Base-by-base conservation (phyloP, 2,888 invertebrate genomes). In the Balanococcus diminutus region DNA sequence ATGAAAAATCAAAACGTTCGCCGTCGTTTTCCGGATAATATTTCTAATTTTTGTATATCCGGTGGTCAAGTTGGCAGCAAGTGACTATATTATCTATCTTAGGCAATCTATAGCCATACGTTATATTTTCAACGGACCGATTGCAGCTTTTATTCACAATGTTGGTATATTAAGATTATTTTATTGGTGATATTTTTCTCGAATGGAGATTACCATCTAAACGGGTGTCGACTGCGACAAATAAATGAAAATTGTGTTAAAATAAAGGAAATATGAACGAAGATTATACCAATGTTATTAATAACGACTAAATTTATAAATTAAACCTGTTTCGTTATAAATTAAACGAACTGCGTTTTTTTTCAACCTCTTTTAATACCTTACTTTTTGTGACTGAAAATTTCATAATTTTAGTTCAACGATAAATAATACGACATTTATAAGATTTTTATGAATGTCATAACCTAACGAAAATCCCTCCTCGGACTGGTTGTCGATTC, bases 251-350 rank as follows among this genome's bases (percentile, higher is more conserved):
- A 79, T 36, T 79, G 75, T 79, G 75, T 79, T 79, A 79, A 79
- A 79, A 79, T 79, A 79, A 79, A 79, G 75, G 36, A 79, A 79
- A 79, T 79, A 79, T 79, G 36, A 79, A 79, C 75, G 75, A 32
- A 79, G 75, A 79, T 79, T 36, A 79, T 36, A 36, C 75, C 32
- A 19, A 79, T 32, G 75, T 79, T 79, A 79, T 79, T 79, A 79
- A 79, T 79, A 79, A 79, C 75, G 75, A 79, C 32, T 79, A 79
- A 79, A 79, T 79, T 79, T 79, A 79, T 79, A 79, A 79, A 79
- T 79, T 79, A 79, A 79, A 79, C 75, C 75, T 79, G 75, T 79
- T 79, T 79, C 75, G 75, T 79, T 79, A 79, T 79, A 79, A 79
- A 79, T 79, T 79, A 79, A 32, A 79, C 19, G 14, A 19, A 36